Evolutionary conservation across 2,797 vertebrate genomes (phyloP).

Genomic region (Limosa lapponica): DNA sequence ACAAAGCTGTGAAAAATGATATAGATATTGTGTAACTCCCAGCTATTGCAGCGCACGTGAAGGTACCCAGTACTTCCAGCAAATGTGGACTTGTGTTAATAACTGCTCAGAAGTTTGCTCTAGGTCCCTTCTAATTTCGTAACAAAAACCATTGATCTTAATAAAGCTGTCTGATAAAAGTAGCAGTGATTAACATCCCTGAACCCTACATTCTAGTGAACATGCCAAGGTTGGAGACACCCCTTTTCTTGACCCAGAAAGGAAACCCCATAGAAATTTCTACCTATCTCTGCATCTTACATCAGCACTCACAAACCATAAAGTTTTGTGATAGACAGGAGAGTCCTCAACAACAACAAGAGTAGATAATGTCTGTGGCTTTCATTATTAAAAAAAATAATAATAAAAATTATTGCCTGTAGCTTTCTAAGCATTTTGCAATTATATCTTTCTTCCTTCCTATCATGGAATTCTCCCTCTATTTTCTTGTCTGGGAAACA

Average conservation of each 20-base stretch:
- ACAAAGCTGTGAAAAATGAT: constrained; percentile 96
- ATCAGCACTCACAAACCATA: neutral
- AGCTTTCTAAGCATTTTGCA: neutral
- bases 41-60: constrained; percentile 84
- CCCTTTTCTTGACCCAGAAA: constrained; percentile 23
- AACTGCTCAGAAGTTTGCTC: constrained; percentile 87
- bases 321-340: neutral
- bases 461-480: neutral
- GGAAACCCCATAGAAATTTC: constrained; percentile 49
- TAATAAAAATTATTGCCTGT: neutral
- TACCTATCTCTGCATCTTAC: constrained; percentile 42
- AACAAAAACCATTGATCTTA: constrained; percentile 85
- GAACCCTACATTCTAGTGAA: constrained; percentile 56
- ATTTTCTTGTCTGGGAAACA: neutral
- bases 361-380: neutral
- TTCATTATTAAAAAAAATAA: neutral
- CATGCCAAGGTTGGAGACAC: constrained; percentile 17
- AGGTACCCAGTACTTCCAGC: constrained; percentile 84
- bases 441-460: neutral
- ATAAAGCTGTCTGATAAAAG: constrained; percentile 89
- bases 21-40: constrained; percentile 84
- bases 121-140: constrained; percentile 83
- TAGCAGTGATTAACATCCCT: constrained; percentile 87
- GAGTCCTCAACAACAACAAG: neutral
- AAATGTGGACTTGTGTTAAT: constrained; percentile 85